A percentile compares a stretch with the other conserved stretches of the same genome.
Evolutionary conservation across 2,888 invertebrate genomes (phyloP).

Genomic region (Adelphocoris suturalis): DNA sequence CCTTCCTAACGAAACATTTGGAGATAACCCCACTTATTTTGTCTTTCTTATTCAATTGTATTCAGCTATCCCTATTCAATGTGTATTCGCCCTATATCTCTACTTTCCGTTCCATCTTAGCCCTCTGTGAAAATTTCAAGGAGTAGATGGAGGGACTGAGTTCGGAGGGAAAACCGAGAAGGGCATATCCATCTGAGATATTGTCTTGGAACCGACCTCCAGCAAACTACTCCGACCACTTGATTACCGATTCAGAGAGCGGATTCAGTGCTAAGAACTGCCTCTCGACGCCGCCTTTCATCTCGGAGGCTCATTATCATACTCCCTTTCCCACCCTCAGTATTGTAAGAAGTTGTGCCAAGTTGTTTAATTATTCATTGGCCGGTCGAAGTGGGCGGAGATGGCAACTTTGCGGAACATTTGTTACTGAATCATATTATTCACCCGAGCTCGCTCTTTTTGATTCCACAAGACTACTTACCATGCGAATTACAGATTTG

Average conservation of each 20-base stretch:
- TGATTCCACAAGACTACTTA: background rate
- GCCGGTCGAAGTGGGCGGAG: slow-evolving; percentile 50
- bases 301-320: slow-evolving; percentile 54
- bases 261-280: slow-evolving; percentile 45
- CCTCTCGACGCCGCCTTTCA: slow-evolving; percentile 42
- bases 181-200: slow-evolving; percentile 54
- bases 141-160: background rate
- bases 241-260: slow-evolving; percentile 58
- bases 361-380: slow-evolving; percentile 70
- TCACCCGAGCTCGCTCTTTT: slow-evolving; percentile 2
- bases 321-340: background rate
- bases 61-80: too few relatives aligned
- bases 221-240: slow-evolving; percentile 46
- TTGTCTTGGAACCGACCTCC: slow-evolving; percentile 40
- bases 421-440: slow-evolving; percentile 68
- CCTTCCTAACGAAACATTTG: too few relatives aligned
- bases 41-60: too few relatives aligned
- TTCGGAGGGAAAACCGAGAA: background rate
- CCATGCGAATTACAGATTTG: too few relatives aligned
- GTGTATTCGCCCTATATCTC: too few relatives aligned
- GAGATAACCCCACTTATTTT: too few relatives aligned
- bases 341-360: slow-evolving; percentile 66
- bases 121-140: background rate
- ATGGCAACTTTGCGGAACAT: slow-evolving; percentile 67
- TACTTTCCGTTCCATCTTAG: too few relatives aligned